Evolutionary conservation across 2,797 vertebrate genomes (phyloP).

Genomic region (Petrocephalus sullivani): DNA sequence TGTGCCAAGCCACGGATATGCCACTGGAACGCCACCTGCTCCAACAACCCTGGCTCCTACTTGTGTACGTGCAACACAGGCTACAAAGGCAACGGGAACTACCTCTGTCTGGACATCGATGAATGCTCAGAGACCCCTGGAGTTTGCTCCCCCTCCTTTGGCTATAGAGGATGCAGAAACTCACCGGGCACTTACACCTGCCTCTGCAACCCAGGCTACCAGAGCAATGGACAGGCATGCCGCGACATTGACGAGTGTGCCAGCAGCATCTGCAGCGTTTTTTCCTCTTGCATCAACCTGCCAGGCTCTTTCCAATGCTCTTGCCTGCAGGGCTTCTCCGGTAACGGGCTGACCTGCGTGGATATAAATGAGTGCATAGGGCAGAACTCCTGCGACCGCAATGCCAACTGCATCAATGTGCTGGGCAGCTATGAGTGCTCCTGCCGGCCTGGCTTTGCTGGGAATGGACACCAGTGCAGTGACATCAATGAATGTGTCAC

Average conservation of each 20-base stretch:
- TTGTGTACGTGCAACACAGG: constrained; percentile 67
- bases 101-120: constrained; percentile 72
- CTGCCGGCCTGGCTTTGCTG: constrained; percentile 61
- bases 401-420: constrained; percentile 63
- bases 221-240: constrained; percentile 61
- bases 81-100: constrained; percentile 76
- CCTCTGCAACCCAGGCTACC: constrained; percentile 61
- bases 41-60: constrained; percentile 70
- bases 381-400: constrained; percentile 54
- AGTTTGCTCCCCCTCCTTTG: constrained; percentile 56
- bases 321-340: constrained; percentile 62
- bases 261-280: constrained; percentile 57
- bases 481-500: constrained; percentile 66
- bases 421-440: constrained; percentile 66
- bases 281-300: constrained; percentile 60
- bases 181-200: constrained; percentile 65
- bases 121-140: constrained; percentile 67
- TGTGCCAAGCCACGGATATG: constrained; percentile 53
- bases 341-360: constrained; percentile 65
- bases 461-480: constrained; percentile 57
- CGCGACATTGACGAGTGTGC: constrained; percentile 69
- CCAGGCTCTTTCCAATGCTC: constrained; percentile 62
- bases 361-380: constrained; percentile 70
- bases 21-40: constrained; percentile 76
- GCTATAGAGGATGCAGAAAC: constrained; percentile 69